Evolutionary conservation across 2,113 vertebrate genomes (phyloP).

Genomic region (Cyanistes caeruleus): DNA sequence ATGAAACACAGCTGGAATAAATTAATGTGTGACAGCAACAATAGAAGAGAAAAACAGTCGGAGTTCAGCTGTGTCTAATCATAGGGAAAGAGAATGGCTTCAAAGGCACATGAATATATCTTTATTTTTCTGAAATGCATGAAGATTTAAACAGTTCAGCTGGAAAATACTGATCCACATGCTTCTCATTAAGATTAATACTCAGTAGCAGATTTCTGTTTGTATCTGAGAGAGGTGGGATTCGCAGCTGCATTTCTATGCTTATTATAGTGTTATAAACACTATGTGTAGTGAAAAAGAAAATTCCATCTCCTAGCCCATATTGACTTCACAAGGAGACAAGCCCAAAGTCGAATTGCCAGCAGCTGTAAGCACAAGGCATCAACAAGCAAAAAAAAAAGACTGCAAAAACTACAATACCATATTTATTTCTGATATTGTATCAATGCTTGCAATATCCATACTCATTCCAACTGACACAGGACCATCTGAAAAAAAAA

Average conservation of each 20-base stretch:
- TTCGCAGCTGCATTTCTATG: not conserved
- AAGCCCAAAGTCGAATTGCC: not conserved
- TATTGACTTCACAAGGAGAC: not conserved
- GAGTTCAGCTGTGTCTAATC: slow-evolving; percentile 6
- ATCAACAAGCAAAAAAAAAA: not conserved
- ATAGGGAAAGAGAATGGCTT: not conserved
- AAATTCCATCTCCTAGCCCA: not conserved
- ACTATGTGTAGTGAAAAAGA: not conserved
- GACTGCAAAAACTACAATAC: slow-evolving; percentile 58
- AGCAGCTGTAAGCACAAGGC: not conserved
- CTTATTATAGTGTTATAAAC: not conserved
- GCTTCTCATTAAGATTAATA: not conserved
- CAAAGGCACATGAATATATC: not conserved
- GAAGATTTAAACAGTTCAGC: not conserved
- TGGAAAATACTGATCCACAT: not conserved
- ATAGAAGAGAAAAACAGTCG: not conserved
- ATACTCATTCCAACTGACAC: slow-evolving; percentile 90
- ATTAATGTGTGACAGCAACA: not conserved
- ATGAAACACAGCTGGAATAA: slow-evolving; percentile 26
- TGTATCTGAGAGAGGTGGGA: not conserved
- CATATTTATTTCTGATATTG: slow-evolving; percentile 95
- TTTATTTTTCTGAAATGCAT: not conserved
- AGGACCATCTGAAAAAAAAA: slow-evolving; percentile 82
- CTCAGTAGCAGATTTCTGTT: not conserved
- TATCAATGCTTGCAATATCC: slow-evolving; percentile 93